Evolutionary conservation across 2,113 vertebrate species (phyloP).

Genomic region (Hypocryptadius cinnamomeus): DNA sequence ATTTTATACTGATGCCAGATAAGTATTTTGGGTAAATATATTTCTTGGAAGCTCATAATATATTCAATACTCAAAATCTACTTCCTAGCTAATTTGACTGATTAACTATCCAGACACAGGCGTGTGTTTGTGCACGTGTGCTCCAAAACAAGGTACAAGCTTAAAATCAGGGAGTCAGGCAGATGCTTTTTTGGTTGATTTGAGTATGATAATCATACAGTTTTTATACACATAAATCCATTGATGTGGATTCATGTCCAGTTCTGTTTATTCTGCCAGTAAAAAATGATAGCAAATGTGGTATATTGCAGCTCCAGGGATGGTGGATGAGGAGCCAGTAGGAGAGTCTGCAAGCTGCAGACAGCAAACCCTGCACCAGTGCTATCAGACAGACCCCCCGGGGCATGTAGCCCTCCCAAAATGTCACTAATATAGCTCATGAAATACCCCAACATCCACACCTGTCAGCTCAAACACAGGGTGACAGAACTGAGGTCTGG

Average conservation of each 20-base stretch:
- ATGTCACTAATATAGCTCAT: background rate
- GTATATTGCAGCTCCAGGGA: background rate
- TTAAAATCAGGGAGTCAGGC: background rate
- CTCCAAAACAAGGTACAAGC: background rate
- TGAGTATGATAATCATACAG: background rate
- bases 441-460: background rate
- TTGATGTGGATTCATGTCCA: background rate
- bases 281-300: background rate
- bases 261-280: background rate
- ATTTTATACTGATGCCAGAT: background rate
- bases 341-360: background rate
- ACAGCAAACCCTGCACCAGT: background rate
- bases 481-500: background rate
- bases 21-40: background rate
- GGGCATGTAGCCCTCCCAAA: background rate
- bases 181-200: background rate
- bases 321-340: background rate
- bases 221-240: background rate
- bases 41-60: slow-evolving; percentile 7
- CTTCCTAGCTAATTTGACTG: background rate
- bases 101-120: background rate
- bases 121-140: background rate
- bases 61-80: background rate
- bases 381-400: background rate
- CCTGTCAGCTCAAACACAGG: background rate